phyloP scores from a whole-genome alignment of 2,888 invertebrate species.

The Sylvicola fuscatus region DNA sequence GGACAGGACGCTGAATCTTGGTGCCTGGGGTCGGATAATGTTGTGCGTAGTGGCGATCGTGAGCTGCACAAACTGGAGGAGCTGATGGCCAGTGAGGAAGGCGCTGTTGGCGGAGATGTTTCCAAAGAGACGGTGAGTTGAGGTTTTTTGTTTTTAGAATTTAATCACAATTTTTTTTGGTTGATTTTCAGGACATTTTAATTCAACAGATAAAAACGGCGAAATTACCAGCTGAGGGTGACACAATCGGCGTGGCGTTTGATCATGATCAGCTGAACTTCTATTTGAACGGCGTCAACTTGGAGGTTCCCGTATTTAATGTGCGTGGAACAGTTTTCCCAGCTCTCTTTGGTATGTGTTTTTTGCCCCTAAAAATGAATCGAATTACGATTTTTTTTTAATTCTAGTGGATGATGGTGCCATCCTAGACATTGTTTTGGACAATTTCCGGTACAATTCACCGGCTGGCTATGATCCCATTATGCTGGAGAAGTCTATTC shows the following conservation, averaged over 20 bases:
- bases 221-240: constrained; percentile 73
- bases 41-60: constrained; percentile 64
- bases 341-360: constrained; percentile 63
- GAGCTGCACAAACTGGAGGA: constrained; percentile 27
- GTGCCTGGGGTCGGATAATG: constrained; percentile 81
- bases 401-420: constrained; percentile 91
- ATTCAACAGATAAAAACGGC: constrained; percentile 67
- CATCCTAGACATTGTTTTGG: constrained; percentile 84
- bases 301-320: constrained; percentile 69
- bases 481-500: constrained; percentile 88
- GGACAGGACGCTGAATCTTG: constrained; percentile 82
- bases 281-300: constrained; percentile 74
- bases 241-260: constrained; percentile 81
- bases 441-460: constrained; percentile 66
- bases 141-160: too few species aligned
- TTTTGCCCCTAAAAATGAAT: constrained; percentile 3
- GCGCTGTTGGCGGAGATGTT: too few species aligned
- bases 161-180: too few species aligned
- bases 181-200: constrained; percentile 27
- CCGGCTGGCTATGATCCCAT: constrained; percentile 85
- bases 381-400: constrained; percentile 8
- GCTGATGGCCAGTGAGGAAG: too few species aligned
- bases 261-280: constrained; percentile 94
- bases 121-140: too few species aligned
- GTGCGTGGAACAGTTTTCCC: constrained; percentile 84